phyloP scores from a whole-genome alignment of 2,797 vertebrate species.

The Ispidina picta region DNA sequence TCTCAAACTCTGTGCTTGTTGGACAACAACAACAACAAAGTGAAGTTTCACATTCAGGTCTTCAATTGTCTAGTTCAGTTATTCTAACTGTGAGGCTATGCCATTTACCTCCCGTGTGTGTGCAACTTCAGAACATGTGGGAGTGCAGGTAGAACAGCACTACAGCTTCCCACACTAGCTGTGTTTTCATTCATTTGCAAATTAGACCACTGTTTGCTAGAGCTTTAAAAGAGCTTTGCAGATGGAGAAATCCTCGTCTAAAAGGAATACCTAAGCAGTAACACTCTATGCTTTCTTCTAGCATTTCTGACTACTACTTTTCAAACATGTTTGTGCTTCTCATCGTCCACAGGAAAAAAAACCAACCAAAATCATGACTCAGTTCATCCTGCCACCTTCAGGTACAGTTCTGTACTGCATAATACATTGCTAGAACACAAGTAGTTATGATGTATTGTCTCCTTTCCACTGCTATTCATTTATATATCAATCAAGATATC shows the following conservation, averaged over 20 bases:
- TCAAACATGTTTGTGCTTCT: not conserved
- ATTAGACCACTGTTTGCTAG: not conserved
- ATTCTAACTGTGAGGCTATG: not conserved
- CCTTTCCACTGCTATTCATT: not conserved
- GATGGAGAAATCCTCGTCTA: not conserved
- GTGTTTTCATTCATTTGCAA: conserved; percentile 39
- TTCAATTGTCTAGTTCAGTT: not conserved
- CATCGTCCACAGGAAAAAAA: rapidly evolving
- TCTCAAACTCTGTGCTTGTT: not conserved
- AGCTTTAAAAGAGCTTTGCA: conserved; percentile 22
- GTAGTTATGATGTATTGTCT: not conserved
- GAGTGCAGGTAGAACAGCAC: conserved; percentile 30
- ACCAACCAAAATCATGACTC: not conserved
- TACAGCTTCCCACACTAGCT: not conserved
- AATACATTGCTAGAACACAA: not conserved
- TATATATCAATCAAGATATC: not conserved
- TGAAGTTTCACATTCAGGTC: not conserved
- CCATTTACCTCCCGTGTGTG: not conserved
- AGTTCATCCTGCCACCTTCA: conserved; percentile 54
- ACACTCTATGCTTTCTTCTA: not conserved
- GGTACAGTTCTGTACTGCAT: not conserved
- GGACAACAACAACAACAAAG: not conserved
- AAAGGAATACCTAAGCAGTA: not conserved
- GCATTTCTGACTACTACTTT: not conserved
- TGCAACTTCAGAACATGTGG: not conserved